Evolutionary conservation across 2,888 invertebrate genomes (phyloP).

Genomic region (Bombylius major): DNA sequence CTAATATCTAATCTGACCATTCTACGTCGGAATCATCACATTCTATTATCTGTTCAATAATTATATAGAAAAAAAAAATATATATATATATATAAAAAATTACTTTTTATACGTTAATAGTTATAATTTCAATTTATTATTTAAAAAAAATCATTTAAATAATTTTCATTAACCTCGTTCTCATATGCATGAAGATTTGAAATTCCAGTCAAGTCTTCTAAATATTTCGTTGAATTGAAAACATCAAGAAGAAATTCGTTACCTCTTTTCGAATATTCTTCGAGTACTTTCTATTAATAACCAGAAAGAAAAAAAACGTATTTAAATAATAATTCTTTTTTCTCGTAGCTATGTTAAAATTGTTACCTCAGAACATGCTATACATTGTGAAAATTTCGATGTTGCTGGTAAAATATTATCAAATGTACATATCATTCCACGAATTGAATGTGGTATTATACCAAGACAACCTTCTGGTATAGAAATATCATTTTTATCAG

Average conservation of each 20-base stretch:
- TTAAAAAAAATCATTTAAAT: background rate
- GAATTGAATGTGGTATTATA: slow-evolving; percentile 80
- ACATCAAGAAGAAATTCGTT: slow-evolving; percentile 64
- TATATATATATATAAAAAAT: background rate
- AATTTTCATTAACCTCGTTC: slow-evolving; percentile 42
- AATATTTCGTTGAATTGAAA: slow-evolving; percentile 64
- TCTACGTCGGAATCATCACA: slow-evolving; percentile 27
- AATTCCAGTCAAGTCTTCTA: slow-evolving; percentile 80
- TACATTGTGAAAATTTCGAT: slow-evolving; percentile 76
- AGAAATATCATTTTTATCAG: slow-evolving; percentile 16
- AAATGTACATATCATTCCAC: slow-evolving; percentile 78
- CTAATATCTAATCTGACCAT: slow-evolving; percentile 10
- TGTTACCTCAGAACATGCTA: slow-evolving; percentile 67
- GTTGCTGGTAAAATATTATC: slow-evolving; percentile 75
- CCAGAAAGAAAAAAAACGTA: slow-evolving; percentile 2
- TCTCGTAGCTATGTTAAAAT: background rate
- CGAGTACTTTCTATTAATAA: slow-evolving; percentile 31
- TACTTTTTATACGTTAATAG: background rate
- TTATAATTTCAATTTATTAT: background rate
- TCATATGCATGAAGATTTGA: slow-evolving; percentile 47
- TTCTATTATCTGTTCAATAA: slow-evolving; percentile 28
- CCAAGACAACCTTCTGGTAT: slow-evolving; percentile 57
- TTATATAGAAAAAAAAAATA: background rate
- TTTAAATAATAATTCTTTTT: background rate
- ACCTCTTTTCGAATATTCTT: slow-evolving; percentile 42